These are phyloP conservation scores for Rousettus leschenaultii DNA, from an alignment of 2,113 vertebrate species.

Conservation along the genomic window DNA sequence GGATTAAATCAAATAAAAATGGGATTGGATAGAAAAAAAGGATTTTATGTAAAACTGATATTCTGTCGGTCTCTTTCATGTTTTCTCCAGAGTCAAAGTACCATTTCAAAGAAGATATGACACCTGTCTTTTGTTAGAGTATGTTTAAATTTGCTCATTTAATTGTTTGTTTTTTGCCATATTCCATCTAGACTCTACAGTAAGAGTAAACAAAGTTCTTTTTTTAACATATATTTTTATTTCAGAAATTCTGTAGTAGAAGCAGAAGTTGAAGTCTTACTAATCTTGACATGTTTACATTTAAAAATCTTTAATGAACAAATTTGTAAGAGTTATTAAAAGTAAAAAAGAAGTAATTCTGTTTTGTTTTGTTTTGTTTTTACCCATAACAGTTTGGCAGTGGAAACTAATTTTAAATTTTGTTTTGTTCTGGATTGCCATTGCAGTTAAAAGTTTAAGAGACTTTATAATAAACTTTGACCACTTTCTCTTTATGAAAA, in stretches of 20 bases:
- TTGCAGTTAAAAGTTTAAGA: neutral
- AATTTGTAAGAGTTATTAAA: neutral
- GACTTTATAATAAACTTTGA: neutral
- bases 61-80: neutral
- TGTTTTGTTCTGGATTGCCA: neutral
- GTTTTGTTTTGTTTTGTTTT: neutral
- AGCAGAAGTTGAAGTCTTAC: neutral
- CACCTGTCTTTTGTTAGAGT: neutral
- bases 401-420: neutral
- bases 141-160: neutral
- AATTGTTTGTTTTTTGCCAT: neutral
- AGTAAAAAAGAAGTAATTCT: neutral
- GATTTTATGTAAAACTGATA: neutral
- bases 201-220: neutral
- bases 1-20: slow-evolving; percentile 40
- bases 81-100: neutral
- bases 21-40: neutral
- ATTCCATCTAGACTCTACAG: neutral
- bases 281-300: neutral
- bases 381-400: neutral
- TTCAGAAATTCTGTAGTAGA: neutral
- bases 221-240: neutral
- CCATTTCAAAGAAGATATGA: neutral
- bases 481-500: neutral
- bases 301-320: neutral